Conservation (phyloP, 2,797 vertebrate genomes). For the Betta splendens region DNA sequence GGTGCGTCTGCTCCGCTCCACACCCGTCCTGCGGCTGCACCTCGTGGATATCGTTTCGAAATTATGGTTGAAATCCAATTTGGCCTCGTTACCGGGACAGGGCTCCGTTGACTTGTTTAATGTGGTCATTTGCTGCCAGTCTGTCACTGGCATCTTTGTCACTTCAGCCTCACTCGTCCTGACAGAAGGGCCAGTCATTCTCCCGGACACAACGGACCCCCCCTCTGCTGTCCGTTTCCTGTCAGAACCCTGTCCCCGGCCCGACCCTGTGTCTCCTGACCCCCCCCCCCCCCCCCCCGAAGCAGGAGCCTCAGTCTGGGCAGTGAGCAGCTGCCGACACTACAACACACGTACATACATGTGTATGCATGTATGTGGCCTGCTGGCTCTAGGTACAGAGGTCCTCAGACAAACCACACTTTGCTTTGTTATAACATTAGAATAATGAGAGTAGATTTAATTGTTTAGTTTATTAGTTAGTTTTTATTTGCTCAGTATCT, state of each 20-base stretch:
- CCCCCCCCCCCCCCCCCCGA: slow-evolving; percentile 13
- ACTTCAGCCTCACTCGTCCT: slow-evolving; percentile 62
- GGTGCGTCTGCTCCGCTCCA: slow-evolving; percentile 39
- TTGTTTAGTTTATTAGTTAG: no score
- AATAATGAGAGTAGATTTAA: no score
- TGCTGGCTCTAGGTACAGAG: not conserved
- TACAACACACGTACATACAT: no score
- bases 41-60: slow-evolving; percentile 81
- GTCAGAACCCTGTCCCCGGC: slow-evolving; percentile 71
- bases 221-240: slow-evolving; percentile 62
- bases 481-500: no score
- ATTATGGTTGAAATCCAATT: slow-evolving; percentile 80
- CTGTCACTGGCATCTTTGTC: slow-evolving; percentile 81
- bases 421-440: no score
- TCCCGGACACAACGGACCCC: slow-evolving; percentile 66
- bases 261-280: slow-evolving; percentile 64
- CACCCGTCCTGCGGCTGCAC: slow-evolving; percentile 48
- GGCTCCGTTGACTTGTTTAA: slow-evolving; percentile 71
- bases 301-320: slow-evolving; percentile 29
- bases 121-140: slow-evolving; percentile 71
- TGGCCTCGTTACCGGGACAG: slow-evolving; percentile 70
- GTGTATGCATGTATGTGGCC: no score
- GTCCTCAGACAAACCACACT: no score
- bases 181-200: slow-evolving; percentile 79
- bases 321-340: no score